Percentiles rank a stretch among this genome's conserved stretches.
These are phyloP conservation scores for Ovis canadensis DNA, from an alignment of 2,113 vertebrate species.

Conservation along the genomic window DNA sequence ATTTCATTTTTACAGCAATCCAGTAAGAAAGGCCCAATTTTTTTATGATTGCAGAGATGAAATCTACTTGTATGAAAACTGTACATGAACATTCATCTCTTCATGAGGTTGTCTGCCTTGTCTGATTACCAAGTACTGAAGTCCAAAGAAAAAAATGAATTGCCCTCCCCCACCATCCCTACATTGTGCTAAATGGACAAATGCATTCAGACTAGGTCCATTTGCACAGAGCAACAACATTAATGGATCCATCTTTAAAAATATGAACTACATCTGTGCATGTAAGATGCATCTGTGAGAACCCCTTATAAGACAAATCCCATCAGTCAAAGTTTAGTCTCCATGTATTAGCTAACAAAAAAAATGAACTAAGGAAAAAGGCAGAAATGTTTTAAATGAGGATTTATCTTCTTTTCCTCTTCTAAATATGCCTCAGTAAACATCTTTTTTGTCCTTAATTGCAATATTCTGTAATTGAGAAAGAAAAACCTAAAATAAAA, in stretches of 20 bases:
- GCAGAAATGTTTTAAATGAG: background rate
- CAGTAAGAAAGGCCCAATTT: background rate
- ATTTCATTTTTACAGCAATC: background rate
- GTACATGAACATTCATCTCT: background rate
- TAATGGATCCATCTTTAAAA: background rate
- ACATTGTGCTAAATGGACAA: background rate
- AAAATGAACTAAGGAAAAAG: background rate
- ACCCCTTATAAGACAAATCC: background rate
- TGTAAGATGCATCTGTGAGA: too few species aligned
- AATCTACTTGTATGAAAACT: background rate
- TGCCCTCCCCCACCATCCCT: accelerated
- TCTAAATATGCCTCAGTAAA: background rate
- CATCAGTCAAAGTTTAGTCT: background rate
- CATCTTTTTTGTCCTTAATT: background rate
- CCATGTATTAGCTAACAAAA: background rate
- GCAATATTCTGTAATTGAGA: background rate
- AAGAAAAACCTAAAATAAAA: background rate
- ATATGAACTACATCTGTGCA: background rate
- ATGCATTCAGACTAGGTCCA: background rate
- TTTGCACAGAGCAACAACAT: background rate
- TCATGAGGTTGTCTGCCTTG: background rate
- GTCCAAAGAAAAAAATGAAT: background rate
- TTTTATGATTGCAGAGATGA: accelerated
- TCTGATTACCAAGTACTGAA: background rate
- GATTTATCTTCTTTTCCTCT: background rate